A percentile compares a stretch with the other conserved stretches of the same genome.
These are phyloP conservation scores for Chloroceryle aenea DNA, from an alignment of 2,113 vertebrate species.

Conservation along the genomic window DNA sequence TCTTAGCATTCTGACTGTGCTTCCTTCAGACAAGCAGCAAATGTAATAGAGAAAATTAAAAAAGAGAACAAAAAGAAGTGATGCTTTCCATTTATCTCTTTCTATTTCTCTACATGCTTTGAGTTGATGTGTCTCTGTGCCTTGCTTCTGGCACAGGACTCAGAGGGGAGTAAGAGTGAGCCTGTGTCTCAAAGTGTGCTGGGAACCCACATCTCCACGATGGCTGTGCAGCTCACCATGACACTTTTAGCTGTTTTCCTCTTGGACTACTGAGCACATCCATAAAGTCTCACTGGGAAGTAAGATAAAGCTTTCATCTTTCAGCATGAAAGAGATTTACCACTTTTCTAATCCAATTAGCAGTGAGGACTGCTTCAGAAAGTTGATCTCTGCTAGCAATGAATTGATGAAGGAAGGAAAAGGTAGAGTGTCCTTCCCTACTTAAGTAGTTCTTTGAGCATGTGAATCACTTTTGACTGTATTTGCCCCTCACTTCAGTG, in stretches of 20 bases:
- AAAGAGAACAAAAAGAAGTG: not conserved
- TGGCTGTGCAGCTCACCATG: not conserved
- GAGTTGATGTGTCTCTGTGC: not conserved
- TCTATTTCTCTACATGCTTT: not conserved
- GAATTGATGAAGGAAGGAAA: not conserved
- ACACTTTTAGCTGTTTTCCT: not conserved
- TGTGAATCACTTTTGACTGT: not conserved
- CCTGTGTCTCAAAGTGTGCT: not conserved
- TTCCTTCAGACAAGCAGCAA: not conserved
- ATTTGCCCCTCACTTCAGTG: not conserved
- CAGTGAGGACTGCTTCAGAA: slow-evolving; percentile 2
- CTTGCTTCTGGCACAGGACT: not conserved
- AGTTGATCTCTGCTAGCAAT: not conserved
- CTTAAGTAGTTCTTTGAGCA: not conserved
- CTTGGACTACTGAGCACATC: not conserved
- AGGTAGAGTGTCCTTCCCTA: not conserved
- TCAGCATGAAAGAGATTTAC: not conserved
- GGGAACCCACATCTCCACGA: not conserved
- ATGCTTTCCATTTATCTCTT: not conserved
- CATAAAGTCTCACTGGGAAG: not conserved
- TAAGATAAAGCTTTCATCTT: slow-evolving; percentile 38
- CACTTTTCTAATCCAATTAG: not conserved
- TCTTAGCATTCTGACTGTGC: not conserved
- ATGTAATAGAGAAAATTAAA: not conserved
- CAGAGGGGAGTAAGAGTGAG: not conserved